Base-by-base conservation (phyloP, 2,888 invertebrate species). In the Nomada ruficornis region DNA sequence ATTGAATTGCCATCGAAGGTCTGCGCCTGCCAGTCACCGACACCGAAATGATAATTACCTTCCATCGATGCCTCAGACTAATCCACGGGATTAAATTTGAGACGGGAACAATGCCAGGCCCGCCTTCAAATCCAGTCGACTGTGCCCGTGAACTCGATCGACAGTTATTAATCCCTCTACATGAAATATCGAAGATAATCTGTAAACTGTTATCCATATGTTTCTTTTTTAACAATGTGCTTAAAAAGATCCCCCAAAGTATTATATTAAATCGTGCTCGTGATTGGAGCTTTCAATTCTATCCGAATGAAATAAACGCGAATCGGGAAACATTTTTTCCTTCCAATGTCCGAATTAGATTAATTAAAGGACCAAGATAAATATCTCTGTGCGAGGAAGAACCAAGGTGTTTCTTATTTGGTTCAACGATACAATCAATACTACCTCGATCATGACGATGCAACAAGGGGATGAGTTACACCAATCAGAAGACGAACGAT, bases 391-490 rank as follows among this genome's bases (percentile, higher is more conserved):
- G 50, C 29, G 13, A 62, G 2, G 15, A 29, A 26, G 7, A 65
- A 54, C 23, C 57, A 44, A 57, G 20, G 69, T 55, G 59, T 42
- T 55, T 50, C 59, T 70, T 71, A 57, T 81, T 81, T 68, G 44
- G 55, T 62, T 44, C 64, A 11, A 50, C 42, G 50, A 29, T 52
- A 44, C 15, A 71, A 82, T 82, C 75, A 67, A 81, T 82, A 75
- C 55, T 15, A 50, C 65, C 80, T 85, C 78, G 79, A 87, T 86
- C 86, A 80, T 79, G 77, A 65, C 62, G 72, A 67, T 71, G 76
- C 71, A 72, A 73, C 64, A 77, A 80, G 67, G 80, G 77, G 77
- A 85, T 80, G 82, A 86, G 88, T 87, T 82, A 87, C 87, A 85
- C 60, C 77, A 77, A 87, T 85, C 87, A 79, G 70, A 84, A 59